These are phyloP conservation scores for Drymodes brunneopygia DNA, from an alignment of 2,113 vertebrate species.

Conservation along the genomic window DNA sequence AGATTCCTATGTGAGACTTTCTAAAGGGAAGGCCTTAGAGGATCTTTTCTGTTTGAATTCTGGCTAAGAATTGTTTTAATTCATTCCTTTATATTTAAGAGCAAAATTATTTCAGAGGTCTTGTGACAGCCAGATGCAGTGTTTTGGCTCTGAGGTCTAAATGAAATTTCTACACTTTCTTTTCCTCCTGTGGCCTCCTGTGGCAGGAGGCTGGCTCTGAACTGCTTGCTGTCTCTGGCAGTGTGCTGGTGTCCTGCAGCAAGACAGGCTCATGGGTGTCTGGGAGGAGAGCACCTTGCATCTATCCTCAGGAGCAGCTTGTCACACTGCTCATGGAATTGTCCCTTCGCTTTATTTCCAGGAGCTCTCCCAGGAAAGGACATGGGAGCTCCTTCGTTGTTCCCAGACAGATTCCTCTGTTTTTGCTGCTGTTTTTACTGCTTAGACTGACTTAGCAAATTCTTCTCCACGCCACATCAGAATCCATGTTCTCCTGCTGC, in stretches of 20 bases:
- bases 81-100: background rate
- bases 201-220: background rate
- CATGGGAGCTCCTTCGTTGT: background rate
- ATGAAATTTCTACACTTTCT: background rate
- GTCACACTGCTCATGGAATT: background rate
- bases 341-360: background rate
- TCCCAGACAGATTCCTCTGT: background rate
- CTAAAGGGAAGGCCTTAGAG: background rate
- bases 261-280: fast-evolving
- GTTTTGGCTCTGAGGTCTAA: background rate
- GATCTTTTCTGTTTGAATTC: background rate
- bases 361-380: background rate
- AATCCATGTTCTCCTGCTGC: background rate
- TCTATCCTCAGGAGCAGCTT: background rate
- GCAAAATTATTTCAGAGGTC: background rate
- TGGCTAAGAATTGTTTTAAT: background rate
- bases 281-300: background rate
- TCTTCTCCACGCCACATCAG: background rate
- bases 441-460: background rate
- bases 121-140: background rate
- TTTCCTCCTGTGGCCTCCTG: background rate
- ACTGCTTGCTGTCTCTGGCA: background rate
- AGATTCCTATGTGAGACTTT: background rate
- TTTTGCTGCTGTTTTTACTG: background rate
- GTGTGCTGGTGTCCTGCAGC: fast-evolving